A percentile compares a stretch with the other conserved stretches of the same genome.
Evolutionary conservation across 2,888 invertebrate species (phyloP).

Genomic region (Blastobasis adustella): DNA sequence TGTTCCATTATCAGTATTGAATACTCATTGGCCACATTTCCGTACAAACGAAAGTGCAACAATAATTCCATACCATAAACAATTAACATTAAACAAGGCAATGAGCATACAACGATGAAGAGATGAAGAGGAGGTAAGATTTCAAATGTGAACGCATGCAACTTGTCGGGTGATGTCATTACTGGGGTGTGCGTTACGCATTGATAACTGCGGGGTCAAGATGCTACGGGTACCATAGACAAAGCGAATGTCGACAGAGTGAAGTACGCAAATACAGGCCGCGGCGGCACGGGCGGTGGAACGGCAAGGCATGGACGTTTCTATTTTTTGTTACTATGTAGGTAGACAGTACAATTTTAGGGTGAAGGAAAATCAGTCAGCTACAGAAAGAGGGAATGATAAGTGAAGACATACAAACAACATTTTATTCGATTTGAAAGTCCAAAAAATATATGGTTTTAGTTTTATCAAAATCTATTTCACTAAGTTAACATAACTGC

Average conservation of each 20-base stretch:
- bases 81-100: slow-evolving; percentile 15
- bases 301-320: too few species aligned
- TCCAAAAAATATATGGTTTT: too few species aligned
- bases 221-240: slow-evolving; percentile 61
- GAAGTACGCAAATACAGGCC: slow-evolving; percentile 36
- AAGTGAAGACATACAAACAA: too few species aligned
- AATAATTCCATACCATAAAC: slow-evolving; percentile 14
- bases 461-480: too few species aligned
- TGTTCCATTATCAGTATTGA: slow-evolving; percentile 25
- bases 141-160: slow-evolving; percentile 56
- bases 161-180: slow-evolving; percentile 34
- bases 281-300: too few species aligned
- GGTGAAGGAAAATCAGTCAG: too few species aligned
- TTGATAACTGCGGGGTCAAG: slow-evolving; percentile 56
- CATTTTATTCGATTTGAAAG: too few species aligned
- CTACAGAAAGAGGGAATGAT: too few species aligned
- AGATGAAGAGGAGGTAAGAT: slow-evolving; percentile 19
- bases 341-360: too few species aligned
- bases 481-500: too few species aligned
- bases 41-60: slow-evolving; percentile 1
- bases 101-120: slow-evolving; percentile 21
- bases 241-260: slow-evolving; percentile 61
- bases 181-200: slow-evolving; percentile 51
- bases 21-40: not conserved
- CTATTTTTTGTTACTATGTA: too few species aligned